These are phyloP conservation scores for Rhamnusium bicolor DNA, from an alignment of 2,888 invertebrate genomes.

Conservation along the genomic window DNA sequence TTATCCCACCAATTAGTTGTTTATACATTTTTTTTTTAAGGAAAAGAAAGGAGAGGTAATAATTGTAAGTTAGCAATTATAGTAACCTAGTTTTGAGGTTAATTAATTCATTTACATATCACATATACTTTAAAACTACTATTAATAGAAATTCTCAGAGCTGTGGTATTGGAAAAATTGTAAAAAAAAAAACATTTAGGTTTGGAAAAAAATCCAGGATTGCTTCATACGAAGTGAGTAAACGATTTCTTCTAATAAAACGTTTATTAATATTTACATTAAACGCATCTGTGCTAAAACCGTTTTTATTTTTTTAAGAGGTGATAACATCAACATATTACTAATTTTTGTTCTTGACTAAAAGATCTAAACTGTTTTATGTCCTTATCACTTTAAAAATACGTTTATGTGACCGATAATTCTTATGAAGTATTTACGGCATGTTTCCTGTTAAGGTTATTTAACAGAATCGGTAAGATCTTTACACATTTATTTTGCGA, in stretches of 20 bases:
- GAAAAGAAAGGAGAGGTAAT: no score
- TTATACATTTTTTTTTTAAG: no score
- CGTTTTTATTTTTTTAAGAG: not conserved
- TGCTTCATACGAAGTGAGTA: not conserved
- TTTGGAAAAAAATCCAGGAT: constrained; percentile 15
- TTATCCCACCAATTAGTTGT: no score
- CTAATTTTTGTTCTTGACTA: not conserved
- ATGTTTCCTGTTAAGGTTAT: not conserved
- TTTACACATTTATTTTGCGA: not conserved
- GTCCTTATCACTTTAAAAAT: no score
- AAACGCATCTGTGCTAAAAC: not conserved
- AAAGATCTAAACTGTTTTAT: not conserved
- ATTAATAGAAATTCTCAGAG: not conserved
- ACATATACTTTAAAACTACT: not conserved
- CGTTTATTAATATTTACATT: not conserved
- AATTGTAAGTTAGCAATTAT: no score
- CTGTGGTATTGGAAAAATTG: constrained; percentile 7
- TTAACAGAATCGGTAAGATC: not conserved
- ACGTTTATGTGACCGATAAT: not conserved
- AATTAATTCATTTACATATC: not conserved
- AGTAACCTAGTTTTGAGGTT: no score
- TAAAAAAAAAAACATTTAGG: not conserved
- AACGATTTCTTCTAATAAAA: not conserved
- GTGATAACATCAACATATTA: not conserved
- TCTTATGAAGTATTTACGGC: not conserved